Conservation (phyloP, 2,797 vertebrate genomes). For the Peromyscus nudipes region DNA sequence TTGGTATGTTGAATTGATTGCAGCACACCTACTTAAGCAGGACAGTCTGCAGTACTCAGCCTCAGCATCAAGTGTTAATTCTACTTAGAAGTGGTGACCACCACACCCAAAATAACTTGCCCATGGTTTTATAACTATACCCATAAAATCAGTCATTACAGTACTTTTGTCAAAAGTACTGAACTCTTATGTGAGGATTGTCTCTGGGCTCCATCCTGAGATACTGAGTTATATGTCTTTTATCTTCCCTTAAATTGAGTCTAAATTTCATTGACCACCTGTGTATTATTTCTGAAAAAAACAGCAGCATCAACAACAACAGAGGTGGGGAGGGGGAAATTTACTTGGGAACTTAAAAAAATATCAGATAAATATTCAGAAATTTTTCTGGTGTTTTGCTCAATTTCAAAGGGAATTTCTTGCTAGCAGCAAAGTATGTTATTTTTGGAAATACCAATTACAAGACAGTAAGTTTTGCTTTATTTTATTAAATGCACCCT, state of each 20-base stretch:
- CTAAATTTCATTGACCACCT: conserved; percentile 25
- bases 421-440: not conserved
- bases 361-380: conserved; percentile 36
- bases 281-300: not conserved
- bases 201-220: not conserved
- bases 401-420: conserved; percentile 50
- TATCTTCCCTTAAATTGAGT: conserved; percentile 23
- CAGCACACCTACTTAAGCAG: not conserved
- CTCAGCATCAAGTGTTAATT: not conserved
- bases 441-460: conserved; percentile 19
- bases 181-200: not conserved
- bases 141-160: not conserved
- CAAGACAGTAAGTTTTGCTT: not conserved
- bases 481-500: conserved; percentile 32
- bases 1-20: not conserved
- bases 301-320: not conserved
- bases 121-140: not conserved
- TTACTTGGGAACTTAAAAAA: conserved; percentile 49
- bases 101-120: not conserved
- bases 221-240: not conserved
- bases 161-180: not conserved
- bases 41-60: not conserved
- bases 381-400: not conserved
- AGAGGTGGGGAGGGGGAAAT: not conserved
- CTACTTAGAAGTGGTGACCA: not conserved